Conservation (phyloP, 1,140 invertebrate genomes). For the Drosophila tropicalis region DNA sequence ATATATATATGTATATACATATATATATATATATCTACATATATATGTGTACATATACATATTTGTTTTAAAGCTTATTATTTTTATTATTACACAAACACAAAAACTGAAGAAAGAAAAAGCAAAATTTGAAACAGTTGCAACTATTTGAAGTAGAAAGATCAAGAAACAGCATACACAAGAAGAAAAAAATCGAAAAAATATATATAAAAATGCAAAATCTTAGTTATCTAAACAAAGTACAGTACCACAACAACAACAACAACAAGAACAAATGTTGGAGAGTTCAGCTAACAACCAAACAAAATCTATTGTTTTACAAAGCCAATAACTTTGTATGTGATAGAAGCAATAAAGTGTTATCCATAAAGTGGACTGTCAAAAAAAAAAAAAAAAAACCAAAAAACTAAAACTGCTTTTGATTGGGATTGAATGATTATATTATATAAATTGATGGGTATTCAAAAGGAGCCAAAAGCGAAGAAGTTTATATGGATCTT, state of each 20-base stretch:
- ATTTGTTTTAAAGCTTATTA: slow-evolving; percentile 43
- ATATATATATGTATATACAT: slow-evolving; percentile 29
- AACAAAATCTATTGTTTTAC: slow-evolving; percentile 68
- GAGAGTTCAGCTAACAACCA: slow-evolving; percentile 76
- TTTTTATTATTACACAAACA: slow-evolving; percentile 25
- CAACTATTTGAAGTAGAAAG: slow-evolving; percentile 66
- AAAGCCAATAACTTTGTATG: slow-evolving; percentile 52
- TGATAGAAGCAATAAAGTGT: slow-evolving; percentile 79
- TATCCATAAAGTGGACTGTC: slow-evolving; percentile 77
- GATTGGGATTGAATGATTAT: neutral
- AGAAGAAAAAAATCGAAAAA: slow-evolving; percentile 9
- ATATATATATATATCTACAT: slow-evolving; percentile 33
- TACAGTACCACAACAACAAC: slow-evolving; percentile 69
- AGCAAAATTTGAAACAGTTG: slow-evolving; percentile 31
- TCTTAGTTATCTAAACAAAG: slow-evolving; percentile 55
- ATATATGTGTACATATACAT: slow-evolving; percentile 41
- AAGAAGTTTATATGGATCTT: no score
- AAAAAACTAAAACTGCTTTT: neutral
- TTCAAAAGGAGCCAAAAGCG: no score
- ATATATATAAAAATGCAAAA: slow-evolving; percentile 21
- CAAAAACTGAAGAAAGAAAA: neutral
- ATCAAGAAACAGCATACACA: slow-evolving; percentile 37
- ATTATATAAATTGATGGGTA: no score
- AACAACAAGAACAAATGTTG: slow-evolving; percentile 67
- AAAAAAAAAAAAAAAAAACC: slow-evolving; percentile 49